Evolutionary conservation across 2,113 vertebrate species (phyloP), one percentile per base, ranked within the genome.

Genomic region (Urocynchramus pylzowi): DNA sequence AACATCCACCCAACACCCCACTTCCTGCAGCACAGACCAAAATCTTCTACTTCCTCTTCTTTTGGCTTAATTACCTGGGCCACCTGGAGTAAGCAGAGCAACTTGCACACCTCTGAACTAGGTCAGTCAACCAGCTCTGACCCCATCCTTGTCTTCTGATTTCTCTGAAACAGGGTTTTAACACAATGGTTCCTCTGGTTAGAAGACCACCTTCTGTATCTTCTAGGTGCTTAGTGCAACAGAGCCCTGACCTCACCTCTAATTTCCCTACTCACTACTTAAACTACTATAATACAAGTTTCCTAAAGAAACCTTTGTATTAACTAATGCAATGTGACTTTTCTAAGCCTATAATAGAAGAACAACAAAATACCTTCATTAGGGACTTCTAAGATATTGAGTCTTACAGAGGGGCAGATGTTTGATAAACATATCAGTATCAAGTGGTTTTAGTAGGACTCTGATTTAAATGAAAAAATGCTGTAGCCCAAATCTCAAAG

Each of bases 141-240:
- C 26, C 24, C 57, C 8, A 2, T 7, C 1, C n/a, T n/a, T 44
- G 13, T 20, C 35, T 74, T 67, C 22, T 0, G 2, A 24, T 61
- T 86, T 70, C 39, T 81, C 56, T 67, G 35, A 54, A 79, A 35
- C 7, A 19, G 16, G 19, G 1, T 47, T 56, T 28, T 71, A 54
- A 20, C 22, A n/a, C 13, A 45, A 3, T 3, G 10, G 30, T 26
- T 95, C 52, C 33, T 78, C 49, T n/a, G 19, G 11, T 21, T 49
- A 10, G 41, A 67, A 91, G 28, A 53, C 1, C 24, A 64, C 24
- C 26, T 53, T 83, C 44, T 2, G 0, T 37, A 39, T 16, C 18
- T 57, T 56, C 35, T 24, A 59, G 16, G 9, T 67, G 11, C 35
- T 77, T 33, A 42, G 26, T 7, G 23, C 37, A 87, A 52, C 33